Evolutionary conservation across 1,140 invertebrate species (phyloP).

Genomic region (Meloidogyne floridensis): DNA sequence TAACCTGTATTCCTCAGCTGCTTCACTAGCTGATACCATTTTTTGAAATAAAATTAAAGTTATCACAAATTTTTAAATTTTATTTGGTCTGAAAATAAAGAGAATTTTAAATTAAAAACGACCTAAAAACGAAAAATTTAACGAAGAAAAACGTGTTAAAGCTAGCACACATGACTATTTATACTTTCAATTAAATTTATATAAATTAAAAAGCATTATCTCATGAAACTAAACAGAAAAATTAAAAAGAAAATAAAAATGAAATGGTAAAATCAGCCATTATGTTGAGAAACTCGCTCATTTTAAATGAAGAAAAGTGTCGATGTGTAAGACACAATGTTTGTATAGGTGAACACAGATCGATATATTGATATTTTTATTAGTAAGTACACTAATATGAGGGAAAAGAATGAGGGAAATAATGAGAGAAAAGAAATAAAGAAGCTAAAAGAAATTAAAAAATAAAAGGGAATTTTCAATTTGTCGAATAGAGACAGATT

Average conservation of each 20-base stretch:
- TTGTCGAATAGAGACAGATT: background rate
- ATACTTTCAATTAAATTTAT: background rate
- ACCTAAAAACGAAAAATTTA: background rate
- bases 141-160: background rate
- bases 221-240: background rate
- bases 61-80: background rate
- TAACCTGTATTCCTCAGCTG: constrained; percentile 42
- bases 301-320: background rate
- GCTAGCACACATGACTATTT: no score
- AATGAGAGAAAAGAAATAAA: background rate
- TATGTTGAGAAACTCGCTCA: background rate
- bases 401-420: background rate
- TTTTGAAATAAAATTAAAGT: background rate
- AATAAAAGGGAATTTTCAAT: background rate
- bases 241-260: background rate
- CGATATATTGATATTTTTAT: background rate
- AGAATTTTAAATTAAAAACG: background rate
- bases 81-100: no score
- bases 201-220: background rate
- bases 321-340: background rate
- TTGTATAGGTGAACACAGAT: no score
- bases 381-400: background rate
- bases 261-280: background rate
- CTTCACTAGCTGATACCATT: constrained; percentile 34
- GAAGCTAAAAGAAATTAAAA: background rate